phyloP scores from a whole-genome alignment of 2,113 vertebrate species.

The Mesitornis unicolor region DNA sequence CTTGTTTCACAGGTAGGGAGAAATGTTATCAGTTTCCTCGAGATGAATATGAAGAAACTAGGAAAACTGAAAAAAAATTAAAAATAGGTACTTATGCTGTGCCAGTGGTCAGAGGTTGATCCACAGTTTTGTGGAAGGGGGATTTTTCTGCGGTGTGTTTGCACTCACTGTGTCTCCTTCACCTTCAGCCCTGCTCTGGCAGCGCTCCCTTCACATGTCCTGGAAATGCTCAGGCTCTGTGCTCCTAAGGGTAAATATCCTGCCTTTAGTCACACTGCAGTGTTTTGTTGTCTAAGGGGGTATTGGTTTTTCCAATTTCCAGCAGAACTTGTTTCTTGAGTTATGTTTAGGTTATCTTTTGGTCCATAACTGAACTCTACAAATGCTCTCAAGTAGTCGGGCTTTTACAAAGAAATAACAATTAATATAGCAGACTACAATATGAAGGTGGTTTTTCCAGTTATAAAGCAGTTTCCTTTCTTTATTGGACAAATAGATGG shows the following conservation, averaged over 20 bases:
- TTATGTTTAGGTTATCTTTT: neutral
- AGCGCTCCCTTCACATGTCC: neutral
- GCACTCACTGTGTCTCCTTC: neutral
- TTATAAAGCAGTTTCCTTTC: neutral
- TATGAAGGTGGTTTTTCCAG: neutral
- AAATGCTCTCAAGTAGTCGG: neutral
- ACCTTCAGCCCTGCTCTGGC: accelerated
- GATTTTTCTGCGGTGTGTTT: neutral
- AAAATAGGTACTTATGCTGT: neutral
- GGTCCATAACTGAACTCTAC: neutral
- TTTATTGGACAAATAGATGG: neutral
- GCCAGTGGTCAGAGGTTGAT: neutral
- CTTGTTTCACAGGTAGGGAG: neutral
- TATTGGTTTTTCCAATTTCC: neutral
- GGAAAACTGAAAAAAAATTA: neutral
- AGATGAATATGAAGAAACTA: neutral
- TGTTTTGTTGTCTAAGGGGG: neutral
- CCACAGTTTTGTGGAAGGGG: neutral
- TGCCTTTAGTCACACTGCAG: too few species aligned
- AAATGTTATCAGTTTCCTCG: neutral
- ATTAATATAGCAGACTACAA: neutral
- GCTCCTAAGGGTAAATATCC: neutral
- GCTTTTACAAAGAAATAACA: neutral
- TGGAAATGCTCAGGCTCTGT: neutral
- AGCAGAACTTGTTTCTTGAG: neutral